Conservation (phyloP, 2,888 invertebrate species). For the Aspidiotus rigidus region DNA sequence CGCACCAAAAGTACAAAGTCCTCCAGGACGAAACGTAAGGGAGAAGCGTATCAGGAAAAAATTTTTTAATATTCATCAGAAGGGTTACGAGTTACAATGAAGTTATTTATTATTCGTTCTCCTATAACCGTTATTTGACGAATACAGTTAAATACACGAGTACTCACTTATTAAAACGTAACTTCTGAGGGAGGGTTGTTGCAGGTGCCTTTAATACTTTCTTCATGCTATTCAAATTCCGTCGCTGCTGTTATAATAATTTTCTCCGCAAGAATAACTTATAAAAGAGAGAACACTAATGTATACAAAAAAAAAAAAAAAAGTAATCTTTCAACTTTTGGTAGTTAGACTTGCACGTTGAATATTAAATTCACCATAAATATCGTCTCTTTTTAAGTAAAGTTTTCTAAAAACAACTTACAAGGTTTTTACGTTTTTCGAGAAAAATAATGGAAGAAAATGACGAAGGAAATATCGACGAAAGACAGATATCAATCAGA, state of each 20-base stretch:
- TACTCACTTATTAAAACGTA: slow-evolving; percentile 30
- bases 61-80: not conserved
- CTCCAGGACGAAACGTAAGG: not conserved
- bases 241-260: slow-evolving; percentile 26
- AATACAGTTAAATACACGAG: slow-evolving; percentile 26
- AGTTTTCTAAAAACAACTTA: not conserved
- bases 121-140: slow-evolving; percentile 21
- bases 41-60: slow-evolving; percentile 1
- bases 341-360: slow-evolving; percentile 15
- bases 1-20: not conserved
- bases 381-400: not conserved
- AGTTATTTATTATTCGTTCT: slow-evolving; percentile 25
- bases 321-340: slow-evolving; percentile 28
- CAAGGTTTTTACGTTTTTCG: not conserved
- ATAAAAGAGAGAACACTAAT: slow-evolving; percentile 16
- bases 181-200: slow-evolving; percentile 22
- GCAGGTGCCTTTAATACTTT: slow-evolving; percentile 30
- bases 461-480: not conserved
- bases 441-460: not conserved
- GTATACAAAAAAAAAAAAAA: slow-evolving; percentile 15
- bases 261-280: slow-evolving; percentile 23
- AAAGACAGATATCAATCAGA: not conserved
- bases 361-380: slow-evolving; percentile 21
- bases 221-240: slow-evolving; percentile 28
- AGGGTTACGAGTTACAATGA: slow-evolving; percentile 12